phyloP scores from a whole-genome alignment of 1,140 invertebrate genomes.

The Bactericera cockerelli region DNA sequence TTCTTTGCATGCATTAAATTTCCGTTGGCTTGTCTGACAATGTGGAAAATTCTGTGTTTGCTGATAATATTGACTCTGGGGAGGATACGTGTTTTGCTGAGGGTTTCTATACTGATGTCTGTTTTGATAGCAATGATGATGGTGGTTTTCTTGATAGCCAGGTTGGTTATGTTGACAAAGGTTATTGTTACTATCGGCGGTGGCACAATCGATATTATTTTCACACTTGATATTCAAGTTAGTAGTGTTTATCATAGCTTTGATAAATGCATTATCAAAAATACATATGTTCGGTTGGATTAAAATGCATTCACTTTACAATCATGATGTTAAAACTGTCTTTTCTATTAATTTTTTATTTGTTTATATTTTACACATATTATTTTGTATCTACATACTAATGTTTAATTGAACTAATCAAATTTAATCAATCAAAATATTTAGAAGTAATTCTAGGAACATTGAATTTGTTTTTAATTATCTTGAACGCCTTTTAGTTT shows the following conservation, averaged over 20 bases:
- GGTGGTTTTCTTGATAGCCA: background rate
- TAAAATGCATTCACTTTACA: background rate
- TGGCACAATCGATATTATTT: background rate
- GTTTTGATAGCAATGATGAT: background rate
- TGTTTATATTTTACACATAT: background rate
- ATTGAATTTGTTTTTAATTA: no score
- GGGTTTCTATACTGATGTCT: no score
- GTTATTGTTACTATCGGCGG: background rate
- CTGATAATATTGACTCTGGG: no score
- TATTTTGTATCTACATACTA: no score
- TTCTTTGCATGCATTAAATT: no score
- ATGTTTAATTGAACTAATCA: no score
- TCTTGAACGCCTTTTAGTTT: no score
- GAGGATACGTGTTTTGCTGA: no score
- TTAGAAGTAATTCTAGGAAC: no score
- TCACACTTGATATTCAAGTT: background rate
- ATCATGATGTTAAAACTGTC: background rate
- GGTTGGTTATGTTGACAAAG: background rate
- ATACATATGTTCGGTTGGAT: background rate
- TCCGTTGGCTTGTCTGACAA: no score
- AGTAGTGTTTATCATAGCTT: slow-evolving; percentile 6
- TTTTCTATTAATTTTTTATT: background rate
- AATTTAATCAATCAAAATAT: no score
- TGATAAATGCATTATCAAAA: slow-evolving; percentile 1
- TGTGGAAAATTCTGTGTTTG: no score